A percentile compares a stretch with the other conserved stretches of the same genome.
Conservation (phyloP, 1,140 invertebrate species). For the Coelopa frigida region DNA sequence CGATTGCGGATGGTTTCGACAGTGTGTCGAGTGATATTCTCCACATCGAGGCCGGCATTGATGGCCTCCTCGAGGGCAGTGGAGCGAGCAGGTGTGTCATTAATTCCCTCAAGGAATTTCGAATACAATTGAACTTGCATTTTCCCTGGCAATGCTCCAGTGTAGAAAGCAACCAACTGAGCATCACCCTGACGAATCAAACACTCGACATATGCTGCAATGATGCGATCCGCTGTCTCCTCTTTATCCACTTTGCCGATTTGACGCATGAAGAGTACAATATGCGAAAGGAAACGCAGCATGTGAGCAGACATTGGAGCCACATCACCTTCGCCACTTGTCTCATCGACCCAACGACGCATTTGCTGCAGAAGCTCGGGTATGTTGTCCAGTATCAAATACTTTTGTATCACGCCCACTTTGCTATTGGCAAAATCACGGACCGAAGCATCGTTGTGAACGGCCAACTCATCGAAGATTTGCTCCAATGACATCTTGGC, state of each 20-base stretch:
- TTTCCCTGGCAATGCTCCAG: slow-evolving; percentile 61
- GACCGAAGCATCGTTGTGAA: slow-evolving; percentile 50
- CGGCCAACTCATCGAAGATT: slow-evolving; percentile 58
- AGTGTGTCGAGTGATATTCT: slow-evolving; percentile 71
- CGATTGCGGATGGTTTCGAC: slow-evolving; percentile 65
- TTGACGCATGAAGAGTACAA: slow-evolving; percentile 73
- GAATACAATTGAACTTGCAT: slow-evolving; percentile 73
- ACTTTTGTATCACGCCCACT: slow-evolving; percentile 67
- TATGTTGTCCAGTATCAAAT: slow-evolving; percentile 67
- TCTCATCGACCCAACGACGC: slow-evolving; percentile 38
- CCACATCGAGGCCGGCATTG: slow-evolving; percentile 72
- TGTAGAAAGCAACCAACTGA: slow-evolving; percentile 77
- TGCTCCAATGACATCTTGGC: slow-evolving; percentile 64
- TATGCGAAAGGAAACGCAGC: slow-evolving; percentile 71
- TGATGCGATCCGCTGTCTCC: slow-evolving; percentile 62
- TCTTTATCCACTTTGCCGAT: slow-evolving; percentile 62
- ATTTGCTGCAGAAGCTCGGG: slow-evolving; percentile 56
- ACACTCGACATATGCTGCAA: slow-evolving; percentile 62
- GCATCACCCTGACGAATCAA: slow-evolving; percentile 67
- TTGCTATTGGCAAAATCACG: slow-evolving; percentile 50
- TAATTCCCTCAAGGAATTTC: slow-evolving; percentile 62
- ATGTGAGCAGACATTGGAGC: slow-evolving; percentile 47
- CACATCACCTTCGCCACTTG: slow-evolving; percentile 31
- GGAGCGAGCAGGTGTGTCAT: slow-evolving; percentile 46
- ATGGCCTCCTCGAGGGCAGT: slow-evolving; percentile 60